Evolutionary conservation across 1,140 invertebrate species (phyloP).

Genomic region (Drosophila auraria): DNA sequence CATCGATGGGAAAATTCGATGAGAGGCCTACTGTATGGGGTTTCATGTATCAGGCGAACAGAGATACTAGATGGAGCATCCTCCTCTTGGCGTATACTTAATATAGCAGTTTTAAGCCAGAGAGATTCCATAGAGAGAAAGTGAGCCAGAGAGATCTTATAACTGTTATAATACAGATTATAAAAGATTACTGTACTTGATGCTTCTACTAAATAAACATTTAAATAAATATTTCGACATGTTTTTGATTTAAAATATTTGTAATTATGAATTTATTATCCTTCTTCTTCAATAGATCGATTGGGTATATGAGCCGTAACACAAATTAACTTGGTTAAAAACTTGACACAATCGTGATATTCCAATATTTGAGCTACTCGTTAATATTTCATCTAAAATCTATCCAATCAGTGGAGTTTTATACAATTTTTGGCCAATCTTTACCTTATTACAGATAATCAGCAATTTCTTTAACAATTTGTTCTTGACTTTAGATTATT

Average conservation of each 20-base stretch:
- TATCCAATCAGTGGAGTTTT: neutral
- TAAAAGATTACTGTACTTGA: constrained; percentile 73
- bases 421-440: constrained; percentile 60
- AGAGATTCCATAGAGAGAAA: too few relatives aligned
- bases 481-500: constrained; percentile 25
- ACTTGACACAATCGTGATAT: constrained; percentile 28
- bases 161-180: too few relatives aligned
- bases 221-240: neutral
- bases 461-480: constrained; percentile 35
- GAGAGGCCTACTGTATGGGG: too few relatives aligned
- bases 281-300: constrained; percentile 12
- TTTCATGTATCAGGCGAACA: too few relatives aligned
- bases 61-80: too few relatives aligned
- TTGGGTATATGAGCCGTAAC: constrained; percentile 42
- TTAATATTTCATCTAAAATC: constrained; percentile 38
- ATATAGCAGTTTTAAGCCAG: too few relatives aligned
- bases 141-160: too few relatives aligned
- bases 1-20: too few relatives aligned
- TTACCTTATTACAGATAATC: constrained; percentile 25
- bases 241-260: constrained; percentile 14
- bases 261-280: constrained; percentile 24
- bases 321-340: constrained; percentile 8
- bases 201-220: constrained; percentile 73
- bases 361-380: constrained; percentile 49
- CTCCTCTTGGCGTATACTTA: too few relatives aligned